These are phyloP conservation scores for Pterophyllum scalare DNA, from an alignment of 2,113 vertebrate species.

Conservation along the genomic window DNA sequence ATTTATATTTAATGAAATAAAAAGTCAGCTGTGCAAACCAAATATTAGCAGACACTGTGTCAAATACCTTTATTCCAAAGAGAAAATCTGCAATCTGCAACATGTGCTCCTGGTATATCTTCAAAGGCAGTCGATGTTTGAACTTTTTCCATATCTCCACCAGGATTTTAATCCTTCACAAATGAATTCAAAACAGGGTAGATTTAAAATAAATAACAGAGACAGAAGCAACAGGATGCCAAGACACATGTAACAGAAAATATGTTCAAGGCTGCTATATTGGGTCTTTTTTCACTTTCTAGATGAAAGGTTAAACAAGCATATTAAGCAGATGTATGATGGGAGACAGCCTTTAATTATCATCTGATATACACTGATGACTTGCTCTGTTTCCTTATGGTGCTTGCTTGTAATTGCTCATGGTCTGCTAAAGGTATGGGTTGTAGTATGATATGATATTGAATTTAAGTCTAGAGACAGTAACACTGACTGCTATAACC, in stretches of 20 bases:
- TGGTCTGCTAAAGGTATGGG: neutral
- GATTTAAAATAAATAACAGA: neutral
- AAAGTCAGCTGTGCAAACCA: neutral
- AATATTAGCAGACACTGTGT: neutral
- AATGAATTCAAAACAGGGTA: slow-evolving; percentile 32
- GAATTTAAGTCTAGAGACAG: neutral
- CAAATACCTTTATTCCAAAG: slow-evolving; percentile 85
- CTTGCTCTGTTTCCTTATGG: neutral
- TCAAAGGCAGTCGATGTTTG: slow-evolving; percentile 84
- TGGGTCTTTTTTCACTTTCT: neutral
- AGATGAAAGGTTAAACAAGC: neutral
- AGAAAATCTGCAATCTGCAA: slow-evolving; percentile 90
- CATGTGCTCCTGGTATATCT: slow-evolving; percentile 87
- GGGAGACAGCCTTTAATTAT: neutral
- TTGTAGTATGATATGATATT: neutral
- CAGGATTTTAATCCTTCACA: slow-evolving; percentile 83
- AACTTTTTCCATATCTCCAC: slow-evolving; percentile 92
- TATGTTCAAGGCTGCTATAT: neutral
- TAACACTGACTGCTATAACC: neutral
- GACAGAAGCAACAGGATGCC: neutral
- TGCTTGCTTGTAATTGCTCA: neutral
- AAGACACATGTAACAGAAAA: neutral
- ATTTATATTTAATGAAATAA: neutral
- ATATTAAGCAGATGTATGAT: neutral
- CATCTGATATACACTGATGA: neutral